A percentile compares a stretch with the other conserved stretches of the same genome.
Evolutionary conservation across 1,140 invertebrate species (phyloP).

Genomic region (Semibalanus balanoides): DNA sequence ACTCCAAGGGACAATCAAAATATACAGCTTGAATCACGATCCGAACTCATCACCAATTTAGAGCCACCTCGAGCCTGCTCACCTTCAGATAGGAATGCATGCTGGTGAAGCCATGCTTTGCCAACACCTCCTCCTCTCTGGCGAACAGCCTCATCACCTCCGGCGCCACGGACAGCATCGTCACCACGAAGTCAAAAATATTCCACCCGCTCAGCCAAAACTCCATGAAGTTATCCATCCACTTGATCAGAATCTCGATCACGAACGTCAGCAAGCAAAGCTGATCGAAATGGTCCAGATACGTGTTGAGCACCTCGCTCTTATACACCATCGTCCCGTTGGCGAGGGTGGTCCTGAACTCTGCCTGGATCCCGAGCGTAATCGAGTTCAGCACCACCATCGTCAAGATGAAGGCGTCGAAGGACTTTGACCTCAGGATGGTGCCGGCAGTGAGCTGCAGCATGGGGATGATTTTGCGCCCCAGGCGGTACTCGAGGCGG

Average conservation of each 20-base stretch:
- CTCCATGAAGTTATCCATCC: conserved; percentile 22
- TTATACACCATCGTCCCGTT: neutral
- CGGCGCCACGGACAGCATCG: conserved; percentile 20
- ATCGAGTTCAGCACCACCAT: neutral
- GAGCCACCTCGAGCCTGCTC: conserved; percentile 8
- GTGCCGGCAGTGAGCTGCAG: neutral
- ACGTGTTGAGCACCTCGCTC: neutral
- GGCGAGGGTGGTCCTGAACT: neutral
- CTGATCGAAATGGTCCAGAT: conserved; percentile 21
- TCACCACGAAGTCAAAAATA: conserved; percentile 23
- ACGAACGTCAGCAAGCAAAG: conserved; percentile 23
- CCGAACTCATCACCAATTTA: too few relatives aligned
- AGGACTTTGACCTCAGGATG: neutral
- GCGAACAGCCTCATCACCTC: conserved; percentile 3
- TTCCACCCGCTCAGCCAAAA: conserved; percentile 27
- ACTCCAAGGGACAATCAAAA: too few relatives aligned
- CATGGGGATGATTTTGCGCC: neutral
- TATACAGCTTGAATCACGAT: too few relatives aligned
- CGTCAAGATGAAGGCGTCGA: neutral
- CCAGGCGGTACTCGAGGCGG: neutral
- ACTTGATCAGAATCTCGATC: conserved; percentile 24
- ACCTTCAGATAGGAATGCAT: neutral
- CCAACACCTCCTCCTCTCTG: neutral
- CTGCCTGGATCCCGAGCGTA: neutral
- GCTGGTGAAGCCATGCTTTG: neutral